Evolutionary conservation across 2,113 vertebrate genomes (phyloP).

Genomic region (Amblyornis subalaris): DNA sequence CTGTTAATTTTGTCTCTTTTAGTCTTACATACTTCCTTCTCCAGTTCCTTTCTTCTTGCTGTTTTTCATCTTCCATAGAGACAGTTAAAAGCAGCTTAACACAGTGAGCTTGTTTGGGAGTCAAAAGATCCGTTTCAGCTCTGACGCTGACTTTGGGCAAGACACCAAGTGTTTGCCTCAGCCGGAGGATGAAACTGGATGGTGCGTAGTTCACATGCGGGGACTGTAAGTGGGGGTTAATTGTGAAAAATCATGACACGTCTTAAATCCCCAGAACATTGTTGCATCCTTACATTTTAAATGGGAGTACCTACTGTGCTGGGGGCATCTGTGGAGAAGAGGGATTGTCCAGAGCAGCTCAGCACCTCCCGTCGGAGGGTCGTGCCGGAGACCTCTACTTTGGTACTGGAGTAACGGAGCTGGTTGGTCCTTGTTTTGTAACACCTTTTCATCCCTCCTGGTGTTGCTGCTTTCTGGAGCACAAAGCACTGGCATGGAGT

Average conservation of each 20-base stretch:
- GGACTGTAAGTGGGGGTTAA: not conserved
- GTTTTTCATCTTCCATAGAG: conserved; percentile 29
- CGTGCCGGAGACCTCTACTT: accelerated
- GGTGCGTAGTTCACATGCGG: not conserved
- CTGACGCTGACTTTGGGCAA: conserved; percentile 44
- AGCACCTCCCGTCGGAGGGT: accelerated
- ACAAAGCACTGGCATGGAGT: not conserved
- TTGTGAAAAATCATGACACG: not conserved
- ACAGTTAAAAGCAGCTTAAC: conserved; percentile 42
- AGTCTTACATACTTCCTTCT: not conserved
- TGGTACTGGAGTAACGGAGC: not conserved
- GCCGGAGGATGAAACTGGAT: not conserved
- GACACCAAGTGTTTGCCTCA: conserved; percentile 52
- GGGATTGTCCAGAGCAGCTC: not conserved
- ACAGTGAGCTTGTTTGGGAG: conserved; percentile 46
- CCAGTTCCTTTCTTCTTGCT: conserved; percentile 3
- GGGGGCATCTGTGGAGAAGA: not conserved
- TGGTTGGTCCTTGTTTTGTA: not conserved
- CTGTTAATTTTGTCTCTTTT: conserved; percentile 46
- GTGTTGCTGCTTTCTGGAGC: not conserved
- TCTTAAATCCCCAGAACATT: not conserved
- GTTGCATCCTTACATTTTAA: not conserved
- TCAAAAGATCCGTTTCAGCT: conserved; percentile 4
- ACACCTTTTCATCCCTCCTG: not conserved
- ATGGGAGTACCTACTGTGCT: accelerated